These are phyloP conservation scores for Lapara coniferarum DNA, from an alignment of 2,888 invertebrate species.

Conservation along the genomic window DNA sequence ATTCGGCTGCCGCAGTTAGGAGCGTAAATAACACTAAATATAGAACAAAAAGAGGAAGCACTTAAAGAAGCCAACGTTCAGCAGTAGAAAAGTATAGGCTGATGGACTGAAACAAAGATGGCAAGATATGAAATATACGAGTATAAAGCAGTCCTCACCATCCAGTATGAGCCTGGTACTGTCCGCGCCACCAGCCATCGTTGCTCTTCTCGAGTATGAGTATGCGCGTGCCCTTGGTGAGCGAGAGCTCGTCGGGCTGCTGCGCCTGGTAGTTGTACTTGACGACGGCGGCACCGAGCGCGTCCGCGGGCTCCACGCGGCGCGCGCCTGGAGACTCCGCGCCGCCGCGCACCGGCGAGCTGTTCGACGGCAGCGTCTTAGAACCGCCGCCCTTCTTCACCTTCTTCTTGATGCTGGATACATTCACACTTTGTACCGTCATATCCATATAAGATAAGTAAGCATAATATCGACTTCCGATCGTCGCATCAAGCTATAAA, in stretches of 20 bases:
- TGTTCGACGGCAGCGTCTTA: constrained; percentile 93
- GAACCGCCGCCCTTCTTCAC: constrained; percentile 92
- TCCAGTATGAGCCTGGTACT: constrained; percentile 84
- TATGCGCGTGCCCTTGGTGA: constrained; percentile 97
- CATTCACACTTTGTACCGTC: not conserved
- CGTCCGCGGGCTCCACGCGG: constrained; percentile 93
- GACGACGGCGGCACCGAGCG: constrained; percentile 94
- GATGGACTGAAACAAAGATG: too few relatives aligned
- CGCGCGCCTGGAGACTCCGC: constrained; percentile 90
- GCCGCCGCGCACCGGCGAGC: constrained; percentile 89
- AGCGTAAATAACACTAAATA: too few relatives aligned
- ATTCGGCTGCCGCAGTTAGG: too few relatives aligned
- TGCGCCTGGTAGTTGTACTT: constrained; percentile 97
- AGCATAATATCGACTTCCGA: not conserved
- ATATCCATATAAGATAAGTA: too few relatives aligned
- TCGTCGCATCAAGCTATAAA: not conserved
- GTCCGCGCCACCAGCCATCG: constrained; percentile 99
- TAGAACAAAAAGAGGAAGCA: too few relatives aligned
- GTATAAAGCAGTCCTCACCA: constrained; percentile 62
- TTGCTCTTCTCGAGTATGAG: constrained; percentile 98
- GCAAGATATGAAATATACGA: not conserved
- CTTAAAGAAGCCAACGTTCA: too few relatives aligned
- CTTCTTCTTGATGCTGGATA: constrained; percentile 91
- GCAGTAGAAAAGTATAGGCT: too few relatives aligned
- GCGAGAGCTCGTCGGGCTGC: constrained; percentile 96